These are phyloP conservation scores for Cerceris ruficornis DNA, from an alignment of 2,888 invertebrate genomes.

Conservation along the genomic window DNA sequence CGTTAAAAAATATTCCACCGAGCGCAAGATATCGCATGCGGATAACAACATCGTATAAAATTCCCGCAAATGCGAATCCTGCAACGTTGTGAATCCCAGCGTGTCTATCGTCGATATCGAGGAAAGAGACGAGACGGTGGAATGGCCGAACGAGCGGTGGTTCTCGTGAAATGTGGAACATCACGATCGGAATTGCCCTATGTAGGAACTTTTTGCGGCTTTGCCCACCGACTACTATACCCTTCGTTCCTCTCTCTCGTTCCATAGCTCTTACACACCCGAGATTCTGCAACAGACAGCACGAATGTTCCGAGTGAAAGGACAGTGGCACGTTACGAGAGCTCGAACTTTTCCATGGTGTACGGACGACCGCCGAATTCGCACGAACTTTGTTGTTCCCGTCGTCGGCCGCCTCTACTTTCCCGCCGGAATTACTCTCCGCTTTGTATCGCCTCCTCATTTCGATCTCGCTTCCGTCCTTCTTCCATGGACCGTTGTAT, in stretches of 20 bases:
- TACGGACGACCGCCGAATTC: slow-evolving; percentile 42
- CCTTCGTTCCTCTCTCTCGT: not conserved
- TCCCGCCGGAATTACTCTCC: slow-evolving; percentile 10
- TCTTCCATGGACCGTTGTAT: not conserved
- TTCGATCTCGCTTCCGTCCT: not conserved
- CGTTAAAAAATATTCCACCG: not conserved
- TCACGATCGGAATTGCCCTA: slow-evolving; percentile 43
- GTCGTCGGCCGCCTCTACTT: slow-evolving; percentile 29
- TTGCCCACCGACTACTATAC: slow-evolving; percentile 8
- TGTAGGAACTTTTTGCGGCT: slow-evolving; percentile 56
- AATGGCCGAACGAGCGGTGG: not conserved
- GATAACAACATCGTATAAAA: too few relatives aligned
- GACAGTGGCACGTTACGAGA: slow-evolving; percentile 27
- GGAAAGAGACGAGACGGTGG: not conserved
- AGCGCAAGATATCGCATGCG: not conserved
- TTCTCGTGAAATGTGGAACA: slow-evolving; percentile 31
- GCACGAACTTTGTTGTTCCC: slow-evolving; percentile 46
- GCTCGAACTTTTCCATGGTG: slow-evolving; percentile 47
- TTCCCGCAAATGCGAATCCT: slow-evolving; percentile 2
- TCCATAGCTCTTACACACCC: slow-evolving; percentile 14
- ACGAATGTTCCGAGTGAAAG: slow-evolving; percentile 18
- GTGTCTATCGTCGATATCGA: not conserved
- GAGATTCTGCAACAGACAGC: not conserved
- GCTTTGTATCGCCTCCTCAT: not conserved
- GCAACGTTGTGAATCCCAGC: slow-evolving; percentile 5